phyloP scores from a whole-genome alignment of 1,140 invertebrate species.

The Nylanderia fulva region DNA sequence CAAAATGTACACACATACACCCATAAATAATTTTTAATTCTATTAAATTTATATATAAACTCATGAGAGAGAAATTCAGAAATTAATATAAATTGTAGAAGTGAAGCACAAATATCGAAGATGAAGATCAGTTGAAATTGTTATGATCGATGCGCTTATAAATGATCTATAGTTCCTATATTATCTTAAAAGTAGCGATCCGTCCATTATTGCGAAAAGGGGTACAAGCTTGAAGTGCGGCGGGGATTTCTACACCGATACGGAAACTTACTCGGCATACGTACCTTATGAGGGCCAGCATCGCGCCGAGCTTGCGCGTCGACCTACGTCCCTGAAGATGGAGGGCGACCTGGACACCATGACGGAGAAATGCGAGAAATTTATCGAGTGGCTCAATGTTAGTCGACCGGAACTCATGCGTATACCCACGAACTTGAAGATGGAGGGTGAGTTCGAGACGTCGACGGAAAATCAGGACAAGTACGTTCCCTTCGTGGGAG shows the following conservation, averaged over 20 bases:
- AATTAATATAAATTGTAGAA: constrained; percentile 9
- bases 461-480: constrained; percentile 86
- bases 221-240: constrained; percentile 71
- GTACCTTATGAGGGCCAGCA: constrained; percentile 81
- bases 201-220: constrained; percentile 44
- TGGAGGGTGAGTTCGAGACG: constrained; percentile 85
- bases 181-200: neutral
- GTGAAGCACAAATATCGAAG: neutral
- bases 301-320: constrained; percentile 82
- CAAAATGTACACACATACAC: neutral
- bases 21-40: neutral
- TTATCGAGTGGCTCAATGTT: constrained; percentile 85
- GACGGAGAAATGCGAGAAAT: constrained; percentile 86
- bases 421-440: constrained; percentile 83
- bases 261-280: constrained; percentile 81
- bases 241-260: constrained; percentile 78
- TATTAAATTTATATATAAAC: neutral
- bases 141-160: neutral
- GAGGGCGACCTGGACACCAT: constrained; percentile 85
- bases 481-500: constrained; percentile 84
- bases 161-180: neutral
- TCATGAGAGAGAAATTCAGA: neutral
- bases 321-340: constrained; percentile 85
- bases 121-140: neutral
- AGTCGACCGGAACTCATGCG: constrained; percentile 83